Evolutionary conservation across 2,113 vertebrate genomes (phyloP), one percentile per base, ranked within the genome.

Genomic region (Cyphomyrus discorhynchus): DNA sequence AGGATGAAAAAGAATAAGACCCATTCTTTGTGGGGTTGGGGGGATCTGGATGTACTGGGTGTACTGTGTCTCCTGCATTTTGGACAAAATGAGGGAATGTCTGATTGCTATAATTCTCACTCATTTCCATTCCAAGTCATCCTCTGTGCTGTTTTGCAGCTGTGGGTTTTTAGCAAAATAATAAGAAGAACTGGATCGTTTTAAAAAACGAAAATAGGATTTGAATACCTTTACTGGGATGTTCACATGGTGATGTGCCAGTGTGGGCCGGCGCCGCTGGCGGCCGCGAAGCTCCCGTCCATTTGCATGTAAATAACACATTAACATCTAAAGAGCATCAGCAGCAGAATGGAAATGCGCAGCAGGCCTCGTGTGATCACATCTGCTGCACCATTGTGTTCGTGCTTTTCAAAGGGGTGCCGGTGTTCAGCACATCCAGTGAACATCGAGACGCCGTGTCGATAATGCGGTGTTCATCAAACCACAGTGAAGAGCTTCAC

Each of bases 271-370:
- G 83, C 8, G 2, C 21, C n/a, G 49, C 31, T 21, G 87, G 87
- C 39, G 53, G 74, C 6, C 35, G 27, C 6, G 1, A 89, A 27
- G 83, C 9, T 10, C 56, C n/a, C 27, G 17, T 66, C 89, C 39
- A 90, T 90, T 90, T 90, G 83, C 89, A 90, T 90, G 53, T 86
- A 87, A 86, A 90, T 90, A 56, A 66, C 46, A 85, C 27, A 86
- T 86, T 90, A 86, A 90, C 83, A 90, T 90, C 39, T 39, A 56
- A 58, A 35, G 80, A 31, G 52, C 56, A 70, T 42, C 45, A 31
- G 53, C 46, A 39, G 13, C 21, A 42, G 39, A 70, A 86, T 90
- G 85, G 85, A 86, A 70, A 50, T 70, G 83, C 89, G 58, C 31
- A 19, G 49, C 83, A 66, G 82, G 53, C 66, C 89, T 31, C 53